A percentile compares a stretch with the other conserved stretches of the same genome.
These are phyloP conservation scores for Orthosia cruda DNA, from an alignment of 2,888 invertebrate genomes.

Conservation along the genomic window DNA sequence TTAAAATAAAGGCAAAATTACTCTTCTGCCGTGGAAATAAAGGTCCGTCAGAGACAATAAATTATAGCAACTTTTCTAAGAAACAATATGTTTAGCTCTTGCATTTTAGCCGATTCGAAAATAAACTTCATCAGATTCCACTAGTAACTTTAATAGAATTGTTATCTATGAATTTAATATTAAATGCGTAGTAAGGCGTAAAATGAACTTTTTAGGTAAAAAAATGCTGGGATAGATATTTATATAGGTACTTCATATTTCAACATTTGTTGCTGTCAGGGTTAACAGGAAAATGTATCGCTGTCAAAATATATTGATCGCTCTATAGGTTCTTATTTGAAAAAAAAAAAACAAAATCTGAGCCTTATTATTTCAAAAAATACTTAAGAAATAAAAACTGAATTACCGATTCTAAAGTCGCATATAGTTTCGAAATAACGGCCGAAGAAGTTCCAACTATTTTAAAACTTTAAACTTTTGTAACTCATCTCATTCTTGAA, in stretches of 20 bases:
- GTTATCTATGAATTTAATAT: conserved; percentile 14
- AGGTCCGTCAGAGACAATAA: no score
- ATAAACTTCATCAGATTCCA: conserved; percentile 23
- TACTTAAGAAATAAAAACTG: neutral
- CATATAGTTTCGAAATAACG: conserved; percentile 50
- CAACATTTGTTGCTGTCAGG: no score
- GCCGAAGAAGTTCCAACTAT: conserved; percentile 60
- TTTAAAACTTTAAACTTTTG: conserved; percentile 64
- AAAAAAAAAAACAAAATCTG: neutral
- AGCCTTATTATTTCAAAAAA: neutral
- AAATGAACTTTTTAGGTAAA: neutral
- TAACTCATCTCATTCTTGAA: conserved; percentile 44
- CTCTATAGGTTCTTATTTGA: neutral
- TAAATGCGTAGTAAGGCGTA: neutral
- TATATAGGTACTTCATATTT: no score
- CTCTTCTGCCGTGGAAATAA: no score
- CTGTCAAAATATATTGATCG: neutral
- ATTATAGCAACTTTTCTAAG: no score
- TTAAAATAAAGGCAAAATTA: no score
- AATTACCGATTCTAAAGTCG: conserved; percentile 25
- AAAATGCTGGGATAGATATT: neutral
- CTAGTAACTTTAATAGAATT: conserved; percentile 29
- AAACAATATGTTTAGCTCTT: neutral
- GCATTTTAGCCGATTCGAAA: conserved; percentile 11
- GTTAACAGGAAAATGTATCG: no score